Evolutionary conservation across 2,797 vertebrate species (phyloP).

Genomic region (Diceros bicornis): DNA sequence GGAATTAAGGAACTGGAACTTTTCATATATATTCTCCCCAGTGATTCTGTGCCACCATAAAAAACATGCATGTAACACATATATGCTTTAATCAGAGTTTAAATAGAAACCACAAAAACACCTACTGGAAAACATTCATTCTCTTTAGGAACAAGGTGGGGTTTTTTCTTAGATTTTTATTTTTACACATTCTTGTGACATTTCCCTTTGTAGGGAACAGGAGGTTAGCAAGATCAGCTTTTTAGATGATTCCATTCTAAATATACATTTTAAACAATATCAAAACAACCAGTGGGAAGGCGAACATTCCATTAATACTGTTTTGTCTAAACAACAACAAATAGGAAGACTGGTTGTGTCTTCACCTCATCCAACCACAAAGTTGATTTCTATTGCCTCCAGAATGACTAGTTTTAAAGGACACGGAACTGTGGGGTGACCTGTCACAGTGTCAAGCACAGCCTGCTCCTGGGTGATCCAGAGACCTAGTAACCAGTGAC

Average conservation of each 20-base stretch:
- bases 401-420: not conserved
- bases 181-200: conserved; percentile 71
- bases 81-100: not conserved
- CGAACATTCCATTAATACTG: not conserved
- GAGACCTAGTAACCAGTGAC: not conserved
- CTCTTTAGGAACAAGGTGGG: conserved; percentile 54
- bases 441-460: not conserved
- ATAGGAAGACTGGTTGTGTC: not conserved
- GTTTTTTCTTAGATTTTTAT: conserved; percentile 70
- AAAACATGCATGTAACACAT: not conserved
- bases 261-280: conserved; percentile 39
- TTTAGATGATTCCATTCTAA: conserved; percentile 50
- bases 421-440: not conserved
- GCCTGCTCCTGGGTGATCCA: not conserved
- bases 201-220: conserved; percentile 39
- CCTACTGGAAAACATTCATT: conserved; percentile 53
- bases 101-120: conserved; percentile 45
- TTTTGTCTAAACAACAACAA: not conserved
- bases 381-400: not conserved
- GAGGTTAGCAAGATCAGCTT: conserved; percentile 64
- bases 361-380: not conserved
- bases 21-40: not conserved
- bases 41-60: not conserved
- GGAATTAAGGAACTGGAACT: not conserved
- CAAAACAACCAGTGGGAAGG: not conserved